Evolutionary conservation across 2,888 invertebrate genomes (phyloP).

Genomic region (Hirtodrosophila trivittata): DNA sequence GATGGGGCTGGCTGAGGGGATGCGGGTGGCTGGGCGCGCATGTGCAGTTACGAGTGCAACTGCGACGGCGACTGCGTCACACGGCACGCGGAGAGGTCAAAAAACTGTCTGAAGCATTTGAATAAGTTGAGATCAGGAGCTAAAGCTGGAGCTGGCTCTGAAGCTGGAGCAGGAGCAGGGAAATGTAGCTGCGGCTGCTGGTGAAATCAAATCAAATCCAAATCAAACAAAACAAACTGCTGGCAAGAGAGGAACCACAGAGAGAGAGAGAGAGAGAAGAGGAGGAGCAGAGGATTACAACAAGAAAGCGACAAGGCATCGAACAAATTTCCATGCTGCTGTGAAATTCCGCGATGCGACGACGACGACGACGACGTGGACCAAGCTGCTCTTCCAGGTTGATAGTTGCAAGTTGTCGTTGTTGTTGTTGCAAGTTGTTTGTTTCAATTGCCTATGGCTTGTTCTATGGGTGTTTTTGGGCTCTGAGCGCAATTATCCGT

Average conservation of each 20-base stretch:
- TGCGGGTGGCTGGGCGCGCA: conserved; percentile 60
- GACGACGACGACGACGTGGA: conserved; percentile 38
- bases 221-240: conserved; percentile 77
- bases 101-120: conserved; percentile 66
- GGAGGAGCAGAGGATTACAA: conserved; percentile 2
- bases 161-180: conserved; percentile 25
- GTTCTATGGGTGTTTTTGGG: conserved; percentile 49
- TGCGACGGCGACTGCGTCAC: conserved; percentile 62
- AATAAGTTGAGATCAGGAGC: conserved; percentile 51
- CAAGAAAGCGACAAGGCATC: conserved; percentile 65
- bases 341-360: conserved; percentile 74
- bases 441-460: conserved; percentile 33
- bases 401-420: conserved; percentile 48
- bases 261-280: conserved; percentile 16
- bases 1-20: conserved; percentile 15
- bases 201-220: conserved; percentile 79
- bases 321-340: conserved; percentile 82
- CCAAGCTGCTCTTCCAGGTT: background rate
- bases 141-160: conserved; percentile 8
- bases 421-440: conserved; percentile 33
- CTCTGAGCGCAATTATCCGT: conserved; percentile 67
- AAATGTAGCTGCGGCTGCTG: conserved; percentile 42
- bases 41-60: conserved; percentile 72
- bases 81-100: conserved; percentile 68
- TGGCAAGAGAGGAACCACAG: too few relatives aligned